These are phyloP conservation scores for Gambusia yucatana DNA, from an alignment of 2,797 vertebrate species.

Conservation along the genomic window DNA sequence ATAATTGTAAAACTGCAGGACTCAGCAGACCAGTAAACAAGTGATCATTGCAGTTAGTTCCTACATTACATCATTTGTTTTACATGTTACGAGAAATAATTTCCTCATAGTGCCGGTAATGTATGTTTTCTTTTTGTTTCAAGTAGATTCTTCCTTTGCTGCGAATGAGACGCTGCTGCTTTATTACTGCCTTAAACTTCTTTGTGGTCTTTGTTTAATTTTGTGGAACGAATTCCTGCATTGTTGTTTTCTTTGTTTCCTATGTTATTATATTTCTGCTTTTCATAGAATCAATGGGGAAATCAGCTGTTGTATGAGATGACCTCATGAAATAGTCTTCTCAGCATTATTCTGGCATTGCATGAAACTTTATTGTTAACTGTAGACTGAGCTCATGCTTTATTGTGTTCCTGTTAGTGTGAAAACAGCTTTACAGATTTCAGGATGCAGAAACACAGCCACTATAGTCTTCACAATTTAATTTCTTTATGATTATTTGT, in stretches of 20 bases:
- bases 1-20: neutral
- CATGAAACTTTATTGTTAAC: neutral
- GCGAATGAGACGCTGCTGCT: neutral
- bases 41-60: neutral
- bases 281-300: neutral
- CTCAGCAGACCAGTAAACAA: neutral
- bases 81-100: slow-evolving; percentile 8
- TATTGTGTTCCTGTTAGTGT: neutral
- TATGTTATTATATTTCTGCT: neutral
- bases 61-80: slow-evolving; percentile 2
- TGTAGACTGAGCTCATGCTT: neutral
- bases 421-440: neutral
- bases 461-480: neutral
- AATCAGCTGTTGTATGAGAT: neutral
- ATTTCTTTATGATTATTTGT: neutral
- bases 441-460: neutral
- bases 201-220: neutral
- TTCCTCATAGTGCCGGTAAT: neutral
- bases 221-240: neutral
- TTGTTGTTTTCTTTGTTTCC: neutral
- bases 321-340: neutral
- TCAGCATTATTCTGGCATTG: neutral
- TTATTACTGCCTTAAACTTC: neutral
- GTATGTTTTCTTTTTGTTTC: neutral
- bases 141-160: neutral